Conservation (phyloP, 1,140 invertebrate species). For the Thaumatotibia leucotreta region DNA sequence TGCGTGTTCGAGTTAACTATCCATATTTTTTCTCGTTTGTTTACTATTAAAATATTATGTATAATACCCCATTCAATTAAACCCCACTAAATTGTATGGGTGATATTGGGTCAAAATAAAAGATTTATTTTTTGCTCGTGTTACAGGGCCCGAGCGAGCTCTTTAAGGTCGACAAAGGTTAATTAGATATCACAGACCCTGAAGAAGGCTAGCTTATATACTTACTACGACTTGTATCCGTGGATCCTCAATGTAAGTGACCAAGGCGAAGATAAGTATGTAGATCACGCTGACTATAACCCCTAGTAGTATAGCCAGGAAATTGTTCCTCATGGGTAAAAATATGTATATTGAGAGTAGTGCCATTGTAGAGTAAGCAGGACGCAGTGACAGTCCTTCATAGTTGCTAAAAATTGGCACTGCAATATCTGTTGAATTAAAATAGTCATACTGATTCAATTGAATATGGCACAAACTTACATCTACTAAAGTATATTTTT, state of each 20-base stretch:
- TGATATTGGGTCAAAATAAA: too few relatives aligned
- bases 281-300: constrained; percentile 80
- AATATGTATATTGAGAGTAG: constrained; percentile 88
- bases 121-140: too few relatives aligned
- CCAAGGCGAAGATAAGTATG: constrained; percentile 78
- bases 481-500: too few relatives aligned
- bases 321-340: constrained; percentile 83
- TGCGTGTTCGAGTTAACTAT: too few relatives aligned
- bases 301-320: constrained; percentile 81
- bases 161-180: too few relatives aligned
- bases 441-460: constrained; percentile 21
- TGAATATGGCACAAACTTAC: not conserved
- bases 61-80: too few relatives aligned
- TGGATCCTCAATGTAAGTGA: constrained; percentile 79
- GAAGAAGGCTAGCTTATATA: too few relatives aligned
- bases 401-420: constrained; percentile 64
- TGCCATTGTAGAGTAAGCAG: constrained; percentile 83
- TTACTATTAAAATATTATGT: too few relatives aligned
- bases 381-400: constrained; percentile 75
- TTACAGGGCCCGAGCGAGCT: too few relatives aligned
- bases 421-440: constrained; percentile 51
- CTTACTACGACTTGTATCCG: constrained; percentile 52
- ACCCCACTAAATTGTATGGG: too few relatives aligned
- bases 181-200: too few relatives aligned
- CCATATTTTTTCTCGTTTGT: too few relatives aligned